phyloP scores from a whole-genome alignment of 2,888 invertebrate genomes.

The Calameuta idolon region DNA sequence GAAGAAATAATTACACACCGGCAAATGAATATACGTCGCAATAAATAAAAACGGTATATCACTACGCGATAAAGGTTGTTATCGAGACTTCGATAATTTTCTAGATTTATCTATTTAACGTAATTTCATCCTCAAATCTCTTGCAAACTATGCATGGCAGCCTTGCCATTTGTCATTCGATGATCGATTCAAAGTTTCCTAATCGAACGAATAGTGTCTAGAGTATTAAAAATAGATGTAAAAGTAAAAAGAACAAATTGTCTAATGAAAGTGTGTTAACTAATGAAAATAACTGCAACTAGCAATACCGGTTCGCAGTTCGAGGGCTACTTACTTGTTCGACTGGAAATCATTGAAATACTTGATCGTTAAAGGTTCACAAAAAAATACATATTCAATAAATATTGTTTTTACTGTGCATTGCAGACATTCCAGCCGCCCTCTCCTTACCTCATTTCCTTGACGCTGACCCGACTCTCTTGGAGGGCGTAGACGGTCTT shows the following conservation, averaged over 20 bases:
- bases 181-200: background rate
- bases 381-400: background rate
- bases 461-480: constrained; percentile 60
- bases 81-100: background rate
- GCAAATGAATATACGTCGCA: constrained; percentile 9
- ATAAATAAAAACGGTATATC: constrained; percentile 10
- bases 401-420: background rate
- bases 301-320: background rate
- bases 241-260: background rate
- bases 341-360: background rate
- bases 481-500: constrained; percentile 60
- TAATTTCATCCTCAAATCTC: background rate
- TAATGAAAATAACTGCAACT: background rate
- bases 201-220: background rate
- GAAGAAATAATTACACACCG: constrained; percentile 17
- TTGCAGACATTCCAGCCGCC: constrained; percentile 64
- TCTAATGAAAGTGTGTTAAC: background rate
- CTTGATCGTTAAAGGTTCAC: background rate
- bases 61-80: background rate
- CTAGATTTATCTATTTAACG: background rate
- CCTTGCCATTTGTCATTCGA: no score
- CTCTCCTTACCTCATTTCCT: constrained; percentile 66
- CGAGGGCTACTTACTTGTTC: background rate
- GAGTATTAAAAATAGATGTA: background rate
- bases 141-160: no score